Evolutionary conservation across 2,888 invertebrate genomes (phyloP), one percentile per base, ranked within the genome.

Genomic region (Acanthosepion pharaonis): DNA sequence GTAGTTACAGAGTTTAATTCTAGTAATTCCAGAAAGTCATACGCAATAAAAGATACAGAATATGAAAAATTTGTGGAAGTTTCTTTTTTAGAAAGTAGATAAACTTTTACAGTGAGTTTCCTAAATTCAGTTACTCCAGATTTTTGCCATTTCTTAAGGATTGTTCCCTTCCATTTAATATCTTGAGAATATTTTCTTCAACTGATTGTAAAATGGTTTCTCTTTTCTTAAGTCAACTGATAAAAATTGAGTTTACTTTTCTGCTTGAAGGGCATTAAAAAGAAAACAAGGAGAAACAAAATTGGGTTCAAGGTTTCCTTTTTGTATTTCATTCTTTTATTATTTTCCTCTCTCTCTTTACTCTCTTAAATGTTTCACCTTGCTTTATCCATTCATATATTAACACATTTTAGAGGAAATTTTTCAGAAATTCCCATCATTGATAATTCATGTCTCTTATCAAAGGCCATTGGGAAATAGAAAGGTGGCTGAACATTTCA

Each of bases 371-470:
- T 18, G 33, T 78, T 78, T 78, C 23, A 9, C n/a, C n/a, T 33
- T 78, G n/a, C 18, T 78, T 78, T 78, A 15, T n/a, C 78, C 78
- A 78, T 78, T 78, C 78, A 78, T n/a, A 78, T n/a, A n/a, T 78
- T 78, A 78, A 78, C 78, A 78, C 78, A 33, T 78, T 78, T 78
- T 15, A 33, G n/a, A 15, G 78, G n/a, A 78, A 78, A 78, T 33
- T 78, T 78, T n/a, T 78, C n/a, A 15, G 33, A 78, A 78, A 11
- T 78, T 78, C n/a, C 78, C 78, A 78, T 78, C n/a, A 78, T 78
- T n/a, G 78, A n/a, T 78, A 78, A 78, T 78, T 78, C 78, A 78
- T 78, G 78, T 78, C 78, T 33, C n/a, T 78, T 78, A 78, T 78
- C n/a, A 78, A 78, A 78, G 78, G 78, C 78, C n/a, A 78, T 23